Evolutionary conservation across 2,113 vertebrate species (phyloP).

Genomic region (Rhinolophus ferrumequinum): DNA sequence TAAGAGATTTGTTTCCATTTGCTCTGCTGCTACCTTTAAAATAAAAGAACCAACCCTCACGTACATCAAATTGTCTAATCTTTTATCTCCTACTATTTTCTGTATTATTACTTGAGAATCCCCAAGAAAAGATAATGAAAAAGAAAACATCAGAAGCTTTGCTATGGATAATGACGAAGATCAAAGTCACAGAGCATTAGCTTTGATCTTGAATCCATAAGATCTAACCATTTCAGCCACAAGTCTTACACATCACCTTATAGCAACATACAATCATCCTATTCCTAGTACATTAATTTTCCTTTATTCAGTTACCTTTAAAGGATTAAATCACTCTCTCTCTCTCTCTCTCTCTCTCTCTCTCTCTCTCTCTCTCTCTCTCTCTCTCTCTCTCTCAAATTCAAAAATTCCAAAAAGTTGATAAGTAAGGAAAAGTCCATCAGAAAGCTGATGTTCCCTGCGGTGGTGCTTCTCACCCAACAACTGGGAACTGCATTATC

Average conservation of each 20-base stretch:
- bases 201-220: conserved; percentile 37
- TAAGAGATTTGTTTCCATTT: background rate
- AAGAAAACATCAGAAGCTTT: background rate
- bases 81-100: background rate
- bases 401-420: background rate
- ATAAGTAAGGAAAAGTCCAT: background rate
- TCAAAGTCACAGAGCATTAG: background rate
- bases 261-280: background rate
- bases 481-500: background rate
- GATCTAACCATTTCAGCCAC: background rate
- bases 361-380: no score
- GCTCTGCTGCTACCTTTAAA: background rate
- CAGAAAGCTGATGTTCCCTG: background rate
- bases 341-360: no score
- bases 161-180: background rate
- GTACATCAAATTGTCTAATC: background rate
- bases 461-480: background rate
- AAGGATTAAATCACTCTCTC: background rate
- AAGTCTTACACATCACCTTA: background rate
- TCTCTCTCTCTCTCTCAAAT: background rate
- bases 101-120: background rate
- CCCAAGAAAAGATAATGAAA: background rate
- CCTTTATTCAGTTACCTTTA: background rate
- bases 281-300: background rate
- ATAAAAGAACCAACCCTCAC: background rate